These are phyloP conservation scores for Spodoptera picta DNA, from an alignment of 2,888 invertebrate species.

Conservation along the genomic window DNA sequence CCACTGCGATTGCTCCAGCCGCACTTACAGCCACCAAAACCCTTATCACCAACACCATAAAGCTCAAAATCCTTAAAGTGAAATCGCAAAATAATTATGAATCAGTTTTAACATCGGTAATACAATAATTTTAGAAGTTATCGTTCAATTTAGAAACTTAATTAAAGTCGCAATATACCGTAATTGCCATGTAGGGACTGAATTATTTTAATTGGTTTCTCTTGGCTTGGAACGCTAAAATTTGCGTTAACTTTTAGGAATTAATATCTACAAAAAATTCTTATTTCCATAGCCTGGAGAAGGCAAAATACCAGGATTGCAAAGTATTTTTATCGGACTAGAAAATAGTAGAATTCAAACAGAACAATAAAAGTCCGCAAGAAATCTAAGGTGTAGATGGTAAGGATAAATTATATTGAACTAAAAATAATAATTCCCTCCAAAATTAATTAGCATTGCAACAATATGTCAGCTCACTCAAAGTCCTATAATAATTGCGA, in stretches of 20 bases:
- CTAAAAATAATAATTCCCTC: constrained; percentile 12
- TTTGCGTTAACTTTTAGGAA: background rate
- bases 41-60: constrained; percentile 22
- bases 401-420: no score
- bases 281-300: no score
- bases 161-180: constrained; percentile 37
- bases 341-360: no score
- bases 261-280: background rate
- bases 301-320: no score
- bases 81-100: constrained; percentile 32
- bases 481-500: constrained; percentile 46
- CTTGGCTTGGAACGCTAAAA: constrained; percentile 1
- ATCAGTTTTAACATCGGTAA: constrained; percentile 40
- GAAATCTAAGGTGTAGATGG: no score
- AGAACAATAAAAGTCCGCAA: no score
- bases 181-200: constrained; percentile 40
- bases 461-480: constrained; percentile 36
- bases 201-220: constrained; percentile 43
- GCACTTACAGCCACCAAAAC: constrained; percentile 32
- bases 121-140: constrained; percentile 49
- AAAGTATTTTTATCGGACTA: no score
- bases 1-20: constrained; percentile 29
- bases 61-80: constrained; percentile 18
- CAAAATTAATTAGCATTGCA: constrained; percentile 27
- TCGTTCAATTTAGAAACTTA: constrained; percentile 39